A percentile compares a stretch with the other conserved stretches of the same genome.
Conservation (phyloP, 2,797 vertebrate genomes). For the Hydrophis major region DNA sequence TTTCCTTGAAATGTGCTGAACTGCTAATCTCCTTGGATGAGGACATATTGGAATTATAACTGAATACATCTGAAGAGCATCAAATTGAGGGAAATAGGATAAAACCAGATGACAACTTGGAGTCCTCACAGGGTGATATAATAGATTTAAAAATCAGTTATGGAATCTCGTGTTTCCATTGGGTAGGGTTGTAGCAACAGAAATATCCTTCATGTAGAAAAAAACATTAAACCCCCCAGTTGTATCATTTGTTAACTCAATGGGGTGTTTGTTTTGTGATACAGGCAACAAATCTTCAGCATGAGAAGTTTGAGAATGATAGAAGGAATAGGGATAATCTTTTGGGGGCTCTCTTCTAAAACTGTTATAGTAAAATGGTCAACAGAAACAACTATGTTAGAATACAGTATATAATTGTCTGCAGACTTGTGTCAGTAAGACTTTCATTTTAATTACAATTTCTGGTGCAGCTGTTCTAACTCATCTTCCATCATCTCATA, state of each 20-base stretch:
- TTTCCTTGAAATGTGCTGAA: neutral
- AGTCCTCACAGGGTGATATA: neutral
- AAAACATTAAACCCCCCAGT: neutral
- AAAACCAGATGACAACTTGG: neutral
- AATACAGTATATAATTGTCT: constrained; percentile 74
- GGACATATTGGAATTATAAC: neutral
- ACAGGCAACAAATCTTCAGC: neutral
- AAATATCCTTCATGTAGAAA: neutral
- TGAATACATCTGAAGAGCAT: neutral
- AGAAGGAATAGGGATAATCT: neutral
- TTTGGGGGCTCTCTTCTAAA: constrained; percentile 37
- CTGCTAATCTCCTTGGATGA: neutral
- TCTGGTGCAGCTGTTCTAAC: constrained; percentile 42
- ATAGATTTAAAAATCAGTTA: neutral
- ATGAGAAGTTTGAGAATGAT: neutral
- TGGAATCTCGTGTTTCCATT: neutral
- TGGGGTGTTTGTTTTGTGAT: neutral
- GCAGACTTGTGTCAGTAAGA: constrained; percentile 51
- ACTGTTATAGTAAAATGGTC: constrained; percentile 69
- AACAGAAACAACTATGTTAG: constrained; percentile 76
- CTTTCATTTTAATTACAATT: constrained; percentile 55
- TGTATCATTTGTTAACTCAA: neutral
- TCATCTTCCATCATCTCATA: constrained; percentile 47
- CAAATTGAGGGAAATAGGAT: neutral
- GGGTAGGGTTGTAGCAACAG: neutral